Conservation (phyloP, 2,797 vertebrate species). For the Capromys pilorides region DNA sequence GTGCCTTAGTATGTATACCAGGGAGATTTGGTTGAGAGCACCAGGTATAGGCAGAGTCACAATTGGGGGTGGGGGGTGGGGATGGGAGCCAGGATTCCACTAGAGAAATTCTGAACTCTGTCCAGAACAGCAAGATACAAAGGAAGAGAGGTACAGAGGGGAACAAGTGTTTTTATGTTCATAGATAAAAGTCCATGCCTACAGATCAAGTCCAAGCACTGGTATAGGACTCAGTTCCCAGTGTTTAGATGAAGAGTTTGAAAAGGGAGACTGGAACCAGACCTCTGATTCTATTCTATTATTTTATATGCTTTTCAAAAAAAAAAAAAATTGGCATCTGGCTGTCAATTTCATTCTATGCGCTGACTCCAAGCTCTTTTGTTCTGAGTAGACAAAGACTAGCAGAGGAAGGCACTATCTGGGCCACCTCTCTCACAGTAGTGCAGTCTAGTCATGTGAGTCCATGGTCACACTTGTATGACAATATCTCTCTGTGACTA, state of each 20-base stretch:
- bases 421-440: neutral
- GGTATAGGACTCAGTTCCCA: neutral
- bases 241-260: slow-evolving; percentile 45
- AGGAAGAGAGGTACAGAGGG: neutral
- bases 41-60: slow-evolving; percentile 52
- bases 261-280: neutral
- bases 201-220: neutral
- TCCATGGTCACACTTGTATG: neutral
- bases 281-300: slow-evolving; percentile 3
- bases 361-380: neutral
- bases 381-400: neutral
- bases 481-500: slow-evolving; percentile 17
- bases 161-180: neutral
- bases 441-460: neutral
- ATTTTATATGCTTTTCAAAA: neutral
- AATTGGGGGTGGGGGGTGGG: slow-evolving; percentile 61
- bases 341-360: neutral
- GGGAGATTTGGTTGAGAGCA: slow-evolving; percentile 24
- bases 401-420: neutral
- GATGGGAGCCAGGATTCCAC: slow-evolving; percentile 48
- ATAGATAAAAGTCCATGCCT: neutral
- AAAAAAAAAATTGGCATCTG: neutral
- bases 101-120: slow-evolving; percentile 39
- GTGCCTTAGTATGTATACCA: neutral
- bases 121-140: neutral